A percentile compares a stretch with the other conserved stretches of the same genome.
Evolutionary conservation across 2,797 vertebrate genomes (phyloP).

Genomic region (Pangasius larnaudii): DNA sequence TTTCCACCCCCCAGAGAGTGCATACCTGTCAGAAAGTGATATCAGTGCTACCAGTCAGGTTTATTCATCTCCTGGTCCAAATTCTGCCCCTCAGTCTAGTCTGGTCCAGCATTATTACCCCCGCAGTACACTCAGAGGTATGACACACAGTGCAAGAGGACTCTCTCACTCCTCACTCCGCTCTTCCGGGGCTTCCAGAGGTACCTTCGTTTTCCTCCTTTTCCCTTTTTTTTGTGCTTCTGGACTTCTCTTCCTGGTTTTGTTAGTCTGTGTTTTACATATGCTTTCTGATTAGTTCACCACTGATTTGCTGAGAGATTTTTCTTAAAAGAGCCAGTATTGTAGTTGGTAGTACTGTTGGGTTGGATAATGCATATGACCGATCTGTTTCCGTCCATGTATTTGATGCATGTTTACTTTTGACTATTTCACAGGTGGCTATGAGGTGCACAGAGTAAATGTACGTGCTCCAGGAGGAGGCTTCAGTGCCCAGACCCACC

Average conservation of each 20-base stretch:
- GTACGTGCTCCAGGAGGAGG: constrained; percentile 76
- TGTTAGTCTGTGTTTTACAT: not conserved
- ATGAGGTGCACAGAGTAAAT: constrained; percentile 74
- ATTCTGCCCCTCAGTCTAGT: constrained; percentile 66
- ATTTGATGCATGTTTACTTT: not conserved
- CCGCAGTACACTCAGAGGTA: constrained; percentile 84
- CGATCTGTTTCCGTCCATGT: not conserved
- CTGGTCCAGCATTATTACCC: constrained; percentile 79
- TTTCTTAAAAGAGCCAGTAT: not conserved
- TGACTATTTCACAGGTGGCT: constrained; percentile 62
- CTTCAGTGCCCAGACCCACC: constrained; percentile 77
- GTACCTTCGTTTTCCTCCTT: constrained; percentile 65
- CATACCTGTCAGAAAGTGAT: constrained; percentile 79
- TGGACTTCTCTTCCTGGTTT: not conserved
- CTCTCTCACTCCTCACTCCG: constrained; percentile 75
- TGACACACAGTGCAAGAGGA: constrained; percentile 80
- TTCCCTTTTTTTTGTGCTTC: no score
- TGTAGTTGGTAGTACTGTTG: not conserved
- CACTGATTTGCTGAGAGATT: not conserved
- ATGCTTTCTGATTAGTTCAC: not conserved
- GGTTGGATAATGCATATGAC: not conserved
- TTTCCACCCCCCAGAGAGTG: constrained; percentile 69
- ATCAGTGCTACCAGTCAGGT: constrained; percentile 78
- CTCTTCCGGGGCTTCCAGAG: constrained; percentile 83
- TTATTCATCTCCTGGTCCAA: constrained; percentile 77